These are phyloP conservation scores for Arrhamphus sclerolepis DNA, from an alignment of 2,797 vertebrate species.

Conservation along the genomic window DNA sequence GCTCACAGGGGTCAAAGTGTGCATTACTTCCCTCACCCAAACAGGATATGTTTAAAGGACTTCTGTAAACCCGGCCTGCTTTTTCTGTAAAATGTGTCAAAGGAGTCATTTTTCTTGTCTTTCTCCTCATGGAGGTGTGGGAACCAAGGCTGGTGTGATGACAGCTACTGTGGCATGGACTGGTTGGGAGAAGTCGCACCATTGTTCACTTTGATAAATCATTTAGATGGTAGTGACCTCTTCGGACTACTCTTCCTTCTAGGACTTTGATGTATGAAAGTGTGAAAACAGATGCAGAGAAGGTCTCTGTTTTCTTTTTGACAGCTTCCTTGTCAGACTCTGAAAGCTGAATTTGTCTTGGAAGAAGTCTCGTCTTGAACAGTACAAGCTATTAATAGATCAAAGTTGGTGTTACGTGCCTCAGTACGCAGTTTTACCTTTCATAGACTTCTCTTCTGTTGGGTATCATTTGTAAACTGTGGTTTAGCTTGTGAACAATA, in stretches of 20 bases:
- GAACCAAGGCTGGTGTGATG: slow-evolving; percentile 77
- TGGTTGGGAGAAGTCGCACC: slow-evolving; percentile 68
- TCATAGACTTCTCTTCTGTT: neutral
- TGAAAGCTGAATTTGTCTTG: slow-evolving; percentile 21
- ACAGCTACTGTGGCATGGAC: slow-evolving; percentile 59
- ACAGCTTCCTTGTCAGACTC: slow-evolving; percentile 48
- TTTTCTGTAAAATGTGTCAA: slow-evolving; percentile 69
- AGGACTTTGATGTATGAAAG: slow-evolving; percentile 71
- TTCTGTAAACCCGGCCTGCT: slow-evolving; percentile 54
- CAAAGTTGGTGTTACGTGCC: neutral
- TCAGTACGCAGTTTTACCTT: neutral
- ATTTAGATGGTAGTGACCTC: slow-evolving; percentile 60
- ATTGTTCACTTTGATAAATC: slow-evolving; percentile 79
- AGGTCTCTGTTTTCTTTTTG: slow-evolving; percentile 37
- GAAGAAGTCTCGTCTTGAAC: neutral
- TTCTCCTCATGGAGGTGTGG: slow-evolving; percentile 67
- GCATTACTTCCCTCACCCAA: slow-evolving; percentile 55
- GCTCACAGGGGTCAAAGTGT: slow-evolving; percentile 68
- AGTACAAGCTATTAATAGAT: slow-evolving; percentile 7
- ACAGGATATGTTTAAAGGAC: slow-evolving; percentile 77
- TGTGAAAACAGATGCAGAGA: slow-evolving; percentile 45
- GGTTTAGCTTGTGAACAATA: neutral
- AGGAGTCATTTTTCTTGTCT: slow-evolving; percentile 68
- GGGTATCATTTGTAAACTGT: no score
- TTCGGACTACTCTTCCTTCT: slow-evolving; percentile 56